Evolutionary conservation across 1,140 invertebrate species (phyloP).

Genomic region (Pteromalus puparum): DNA sequence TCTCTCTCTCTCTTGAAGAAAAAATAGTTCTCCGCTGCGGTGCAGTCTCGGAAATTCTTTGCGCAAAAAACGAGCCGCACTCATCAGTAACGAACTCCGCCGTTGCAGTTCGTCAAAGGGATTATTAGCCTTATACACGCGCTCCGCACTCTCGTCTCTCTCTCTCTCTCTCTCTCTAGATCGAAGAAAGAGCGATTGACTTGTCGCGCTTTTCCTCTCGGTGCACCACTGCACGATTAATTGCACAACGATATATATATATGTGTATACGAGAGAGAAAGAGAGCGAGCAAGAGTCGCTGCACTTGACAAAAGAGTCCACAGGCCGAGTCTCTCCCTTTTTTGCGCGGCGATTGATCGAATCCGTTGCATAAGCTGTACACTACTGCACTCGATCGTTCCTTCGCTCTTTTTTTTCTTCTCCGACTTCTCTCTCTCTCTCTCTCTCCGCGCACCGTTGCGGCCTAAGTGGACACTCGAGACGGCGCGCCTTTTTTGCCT

Average conservation of each 20-base stretch:
- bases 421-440: neutral
- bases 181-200: slow-evolving; percentile 22
- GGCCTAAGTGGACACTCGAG: slow-evolving; percentile 39
- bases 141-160: too few species aligned
- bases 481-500: slow-evolving; percentile 18
- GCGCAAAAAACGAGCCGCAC: neutral
- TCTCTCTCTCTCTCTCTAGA: neutral
- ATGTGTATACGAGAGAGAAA: too few species aligned
- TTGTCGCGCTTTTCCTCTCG: slow-evolving; percentile 25
- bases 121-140: slow-evolving; percentile 18
- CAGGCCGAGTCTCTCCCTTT: slow-evolving; percentile 29
- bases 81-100: neutral
- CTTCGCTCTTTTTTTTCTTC: neutral
- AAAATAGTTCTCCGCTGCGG: neutral
- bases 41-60: too few species aligned
- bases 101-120: neutral
- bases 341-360: slow-evolving; percentile 27
- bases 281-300: neutral
- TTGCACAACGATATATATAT: slow-evolving; percentile 29
- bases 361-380: neutral
- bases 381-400: neutral
- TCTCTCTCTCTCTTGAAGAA: neutral
- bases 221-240: slow-evolving; percentile 22
- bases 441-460: neutral
- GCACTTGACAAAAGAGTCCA: neutral